Evolutionary conservation across 2,888 invertebrate species (phyloP).

Genomic region (Drosophila neotestacea): DNA sequence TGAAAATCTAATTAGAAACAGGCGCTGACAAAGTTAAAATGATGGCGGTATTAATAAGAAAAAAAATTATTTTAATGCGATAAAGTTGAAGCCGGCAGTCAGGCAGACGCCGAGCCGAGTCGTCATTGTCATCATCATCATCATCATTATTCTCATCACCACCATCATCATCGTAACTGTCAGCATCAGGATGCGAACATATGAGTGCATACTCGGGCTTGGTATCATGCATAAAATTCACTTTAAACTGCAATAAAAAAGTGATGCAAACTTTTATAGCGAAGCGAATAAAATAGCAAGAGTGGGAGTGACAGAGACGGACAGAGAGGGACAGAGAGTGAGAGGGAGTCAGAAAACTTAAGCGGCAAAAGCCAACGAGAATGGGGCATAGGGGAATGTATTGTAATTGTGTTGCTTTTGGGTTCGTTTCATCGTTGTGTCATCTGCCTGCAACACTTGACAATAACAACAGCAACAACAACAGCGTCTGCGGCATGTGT

Average conservation of each 20-base stretch:
- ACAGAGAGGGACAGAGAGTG: neutral
- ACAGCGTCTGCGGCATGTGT: slow-evolving; percentile 5
- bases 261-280: slow-evolving; percentile 51
- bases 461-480: slow-evolving; percentile 18
- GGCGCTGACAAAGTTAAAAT: slow-evolving; percentile 70
- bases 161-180: slow-evolving; percentile 50
- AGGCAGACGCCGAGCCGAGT: slow-evolving; percentile 34
- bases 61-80: slow-evolving; percentile 52
- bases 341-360: slow-evolving; percentile 40
- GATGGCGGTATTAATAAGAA: slow-evolving; percentile 52
- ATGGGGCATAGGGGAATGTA: slow-evolving; percentile 60
- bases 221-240: slow-evolving; percentile 53
- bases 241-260: slow-evolving; percentile 75
- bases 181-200: slow-evolving; percentile 22
- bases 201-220: slow-evolving; percentile 42
- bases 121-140: slow-evolving; percentile 33
- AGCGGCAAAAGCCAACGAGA: slow-evolving; percentile 42
- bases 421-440: slow-evolving; percentile 20
- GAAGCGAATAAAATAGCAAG: neutral
- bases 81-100: slow-evolving; percentile 44
- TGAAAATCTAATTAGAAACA: slow-evolving; percentile 77
- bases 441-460: slow-evolving; percentile 51
- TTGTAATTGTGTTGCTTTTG: slow-evolving; percentile 60
- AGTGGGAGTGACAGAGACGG: slow-evolving; percentile 11
- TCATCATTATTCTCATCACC: neutral